Conservation (phyloP, 2,113 vertebrate species). For the Sebastes schlegelii region DNA sequence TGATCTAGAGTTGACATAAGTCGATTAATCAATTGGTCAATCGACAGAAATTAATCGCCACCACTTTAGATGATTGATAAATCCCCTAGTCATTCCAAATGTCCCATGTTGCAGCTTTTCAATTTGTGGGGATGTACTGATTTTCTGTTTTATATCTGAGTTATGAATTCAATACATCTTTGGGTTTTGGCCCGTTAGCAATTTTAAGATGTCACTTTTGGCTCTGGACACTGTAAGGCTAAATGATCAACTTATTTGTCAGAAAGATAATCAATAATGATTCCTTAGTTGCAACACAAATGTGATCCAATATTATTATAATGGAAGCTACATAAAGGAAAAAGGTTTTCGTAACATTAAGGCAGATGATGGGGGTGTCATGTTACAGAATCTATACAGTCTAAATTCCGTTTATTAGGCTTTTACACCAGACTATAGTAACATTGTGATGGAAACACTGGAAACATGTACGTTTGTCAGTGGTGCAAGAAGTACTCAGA, state of each 20-base stretch:
- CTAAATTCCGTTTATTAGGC: background rate
- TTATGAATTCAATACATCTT: background rate
- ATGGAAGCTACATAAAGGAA: background rate
- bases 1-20: background rate
- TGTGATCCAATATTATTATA: background rate
- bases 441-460: background rate
- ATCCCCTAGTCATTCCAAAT: background rate
- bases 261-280: background rate
- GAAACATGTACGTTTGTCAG: too few relatives aligned
- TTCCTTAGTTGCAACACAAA: background rate
- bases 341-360: background rate
- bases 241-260: background rate
- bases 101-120: background rate
- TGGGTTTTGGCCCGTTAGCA: background rate
- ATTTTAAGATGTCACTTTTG: background rate
- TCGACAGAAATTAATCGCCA: too few relatives aligned
- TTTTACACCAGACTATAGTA: background rate
- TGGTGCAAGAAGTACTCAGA: too few relatives aligned
- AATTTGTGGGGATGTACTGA: background rate
- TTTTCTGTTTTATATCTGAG: background rate
- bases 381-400: background rate
- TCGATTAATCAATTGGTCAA: background rate
- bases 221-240: background rate
- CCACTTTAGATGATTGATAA: background rate
- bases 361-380: background rate